Conservation (phyloP, 2,888 invertebrate species). For the Drosophila subquinaria region DNA sequence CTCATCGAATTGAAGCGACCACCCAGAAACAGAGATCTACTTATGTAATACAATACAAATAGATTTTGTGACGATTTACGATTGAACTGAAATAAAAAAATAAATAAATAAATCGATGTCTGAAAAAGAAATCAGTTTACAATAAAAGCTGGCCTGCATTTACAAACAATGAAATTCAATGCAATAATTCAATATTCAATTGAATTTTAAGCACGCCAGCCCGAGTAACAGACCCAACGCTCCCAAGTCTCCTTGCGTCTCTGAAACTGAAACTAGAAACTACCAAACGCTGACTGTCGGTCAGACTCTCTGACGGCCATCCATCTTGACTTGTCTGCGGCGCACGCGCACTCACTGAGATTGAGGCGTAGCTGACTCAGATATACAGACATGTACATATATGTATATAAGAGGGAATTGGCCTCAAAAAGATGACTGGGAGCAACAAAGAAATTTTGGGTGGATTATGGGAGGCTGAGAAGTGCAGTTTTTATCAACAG, state of each 20-base stretch:
- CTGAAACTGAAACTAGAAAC: conserved; percentile 68
- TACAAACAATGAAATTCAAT: conserved; percentile 84
- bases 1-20: conserved; percentile 30
- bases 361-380: conserved; percentile 37
- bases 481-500: not conserved
- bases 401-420: conserved; percentile 66
- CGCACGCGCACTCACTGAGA: conserved; percentile 67
- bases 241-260: conserved; percentile 39
- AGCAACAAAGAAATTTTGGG: conserved; percentile 20
- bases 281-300: conserved; percentile 27
- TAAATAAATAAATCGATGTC: conserved; percentile 77
- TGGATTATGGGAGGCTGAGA: conserved; percentile 25
- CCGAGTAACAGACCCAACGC: conserved; percentile 13
- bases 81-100: conserved; percentile 53
- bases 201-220: conserved; percentile 83
- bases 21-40: conserved; percentile 44
- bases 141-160: conserved; percentile 69
- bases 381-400: conserved; percentile 4
- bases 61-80: conserved; percentile 68
- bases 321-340: conserved; percentile 69
- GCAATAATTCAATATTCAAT: conserved; percentile 84
- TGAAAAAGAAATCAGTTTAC: conserved; percentile 79
- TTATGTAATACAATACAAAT: conserved; percentile 62
- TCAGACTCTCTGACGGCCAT: conserved; percentile 70
- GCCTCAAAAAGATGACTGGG: conserved; percentile 47